phyloP scores from a whole-genome alignment of 2,113 vertebrate genomes.

The Rostratula benghalensis region DNA sequence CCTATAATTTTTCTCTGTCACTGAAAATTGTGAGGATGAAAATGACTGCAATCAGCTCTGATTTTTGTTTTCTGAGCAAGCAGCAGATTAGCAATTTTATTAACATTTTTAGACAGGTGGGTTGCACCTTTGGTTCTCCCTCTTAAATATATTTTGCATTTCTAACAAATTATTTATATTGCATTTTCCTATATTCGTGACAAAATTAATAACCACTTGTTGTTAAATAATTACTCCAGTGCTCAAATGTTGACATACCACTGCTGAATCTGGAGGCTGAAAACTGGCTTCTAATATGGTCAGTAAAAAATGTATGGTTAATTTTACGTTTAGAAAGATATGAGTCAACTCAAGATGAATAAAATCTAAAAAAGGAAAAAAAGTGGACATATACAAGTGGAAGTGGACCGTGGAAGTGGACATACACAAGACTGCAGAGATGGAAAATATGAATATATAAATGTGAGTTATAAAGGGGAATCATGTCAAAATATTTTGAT shows the following conservation, averaged over 20 bases:
- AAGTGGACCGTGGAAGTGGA: neutral
- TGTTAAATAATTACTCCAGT: neutral
- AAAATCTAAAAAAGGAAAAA: neutral
- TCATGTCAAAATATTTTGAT: neutral
- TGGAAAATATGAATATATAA: neutral
- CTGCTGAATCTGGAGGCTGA: neutral
- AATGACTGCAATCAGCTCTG: neutral
- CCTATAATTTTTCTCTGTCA: neutral
- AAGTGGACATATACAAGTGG: too few relatives aligned
- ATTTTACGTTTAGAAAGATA: neutral
- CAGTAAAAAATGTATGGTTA: neutral
- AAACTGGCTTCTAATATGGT: neutral
- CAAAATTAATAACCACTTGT: neutral
- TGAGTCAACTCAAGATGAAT: neutral
- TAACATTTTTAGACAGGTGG: neutral
- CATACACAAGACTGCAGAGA: neutral
- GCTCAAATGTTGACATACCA: neutral
- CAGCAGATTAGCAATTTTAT: neutral
- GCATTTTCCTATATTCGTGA: neutral
- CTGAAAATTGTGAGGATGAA: neutral
- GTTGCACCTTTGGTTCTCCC: neutral
- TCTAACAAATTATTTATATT: neutral
- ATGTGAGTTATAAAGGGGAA: neutral
- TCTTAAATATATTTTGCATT: neutral
- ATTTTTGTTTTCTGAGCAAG: neutral